Base-by-base conservation (phyloP, 1,140 invertebrate species). In the Lepidurus apus region DNA sequence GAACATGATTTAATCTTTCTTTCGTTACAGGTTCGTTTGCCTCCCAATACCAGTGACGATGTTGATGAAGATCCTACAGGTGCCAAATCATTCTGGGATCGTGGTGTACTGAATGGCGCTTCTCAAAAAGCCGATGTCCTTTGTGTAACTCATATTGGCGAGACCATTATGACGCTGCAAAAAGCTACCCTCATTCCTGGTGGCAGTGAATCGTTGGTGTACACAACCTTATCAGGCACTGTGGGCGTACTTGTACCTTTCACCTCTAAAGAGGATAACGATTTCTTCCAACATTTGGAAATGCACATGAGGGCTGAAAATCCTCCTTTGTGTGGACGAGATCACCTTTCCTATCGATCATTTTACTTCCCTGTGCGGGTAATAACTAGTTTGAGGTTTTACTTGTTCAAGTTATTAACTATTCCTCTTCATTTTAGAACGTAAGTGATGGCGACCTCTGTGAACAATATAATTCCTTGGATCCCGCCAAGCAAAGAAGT, bases 301-400 rank as follows among this genome's bases (percentile, higher is more conserved):
- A 99, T 99, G 98, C 97, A 99, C 85, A 97, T 99, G 96, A 87
- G 98, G 73, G 95, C 94, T 75, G 97, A 99, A 85, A 94, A 98
- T 86, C 90, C 95, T 0, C 97, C 98, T 0, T 85, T 99, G 0
- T 98, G 96, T 87, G 98, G 98, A 1, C 87, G 98, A 26, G 98
- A 99, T 87, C 98, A 99, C 87, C 87, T 99, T 1, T 96, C 96
- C 0, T 99, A 94, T 85, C 89, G 98, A 80, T 98, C 96, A 42
- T 98, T 97, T 82, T 99, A 99, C 86, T 99, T 95, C 84, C 97
- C 98, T 7, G 94, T 99, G 1, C 98, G 98, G 89, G 93, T 95
- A 83, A 86, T 82, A 81, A 17, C 11, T 47, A 78, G 75, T 75
- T 74, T 74, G 73, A 7, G n/a, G 73, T 9, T 76, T 17, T 53